Percentiles rank a stretch among this genome's conserved stretches.
Evolutionary conservation across 2,797 vertebrate genomes (phyloP).

Genomic region (Syngnathus rostellatus): DNA sequence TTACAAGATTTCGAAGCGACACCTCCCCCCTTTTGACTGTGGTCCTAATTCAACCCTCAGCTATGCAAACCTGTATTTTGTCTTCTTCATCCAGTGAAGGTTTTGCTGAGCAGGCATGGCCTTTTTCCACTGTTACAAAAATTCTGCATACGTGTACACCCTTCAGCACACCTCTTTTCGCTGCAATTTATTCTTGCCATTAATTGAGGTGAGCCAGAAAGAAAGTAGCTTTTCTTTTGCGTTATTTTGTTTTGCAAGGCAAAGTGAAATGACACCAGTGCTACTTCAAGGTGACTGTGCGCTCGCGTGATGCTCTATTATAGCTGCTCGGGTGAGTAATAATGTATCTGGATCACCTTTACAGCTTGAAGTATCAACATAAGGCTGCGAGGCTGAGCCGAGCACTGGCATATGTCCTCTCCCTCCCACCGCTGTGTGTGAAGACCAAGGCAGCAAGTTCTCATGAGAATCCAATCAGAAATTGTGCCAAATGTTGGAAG

Average conservation of each 20-base stretch:
- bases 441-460: conserved; percentile 9
- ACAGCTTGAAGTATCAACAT: conserved; percentile 30
- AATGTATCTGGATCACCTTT: conserved; percentile 38
- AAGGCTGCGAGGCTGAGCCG: conserved; percentile 22
- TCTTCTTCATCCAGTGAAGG: conserved; percentile 34
- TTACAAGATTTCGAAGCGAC: no score
- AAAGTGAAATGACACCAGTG: conserved; percentile 7
- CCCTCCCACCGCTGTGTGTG: conserved; percentile 20
- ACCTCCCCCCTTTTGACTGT: no score
- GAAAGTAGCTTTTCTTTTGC: neutral
- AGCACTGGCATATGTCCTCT: conserved; percentile 37
- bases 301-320: conserved; percentile 34
- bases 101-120: conserved; percentile 30
- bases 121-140: conserved; percentile 22
- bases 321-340: conserved; percentile 21
- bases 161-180: neutral
- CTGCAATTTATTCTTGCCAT: neutral
- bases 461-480: conserved; percentile 22
- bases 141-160: conserved; percentile 19
- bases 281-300: conserved; percentile 40
- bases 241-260: neutral
- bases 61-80: conserved; percentile 10
- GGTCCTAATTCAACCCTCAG: neutral
- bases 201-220: neutral
- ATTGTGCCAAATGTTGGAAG: neutral